Base-by-base conservation (phyloP, 2,113 vertebrate species). In the Myrmophylax atrothorax region DNA sequence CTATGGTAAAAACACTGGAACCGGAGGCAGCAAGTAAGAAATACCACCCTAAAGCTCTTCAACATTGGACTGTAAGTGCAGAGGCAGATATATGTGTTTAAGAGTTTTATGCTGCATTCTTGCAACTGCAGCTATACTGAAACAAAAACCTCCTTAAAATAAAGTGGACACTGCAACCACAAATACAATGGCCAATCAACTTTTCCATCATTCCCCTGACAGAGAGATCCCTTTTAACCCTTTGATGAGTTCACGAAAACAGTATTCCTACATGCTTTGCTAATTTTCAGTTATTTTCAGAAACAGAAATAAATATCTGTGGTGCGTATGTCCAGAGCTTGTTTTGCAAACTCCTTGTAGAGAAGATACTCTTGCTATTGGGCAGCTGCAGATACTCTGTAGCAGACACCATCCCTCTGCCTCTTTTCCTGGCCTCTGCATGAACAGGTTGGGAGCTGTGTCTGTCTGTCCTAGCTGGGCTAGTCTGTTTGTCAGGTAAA, bases 401-500 rank as follows among this genome's bases (percentile, higher is more conserved):
- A 33, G 31, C 37, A 74, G 10, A 33, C 69, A 35, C 40, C 0
- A 1, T 29, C 22, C 59, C 35, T 86, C 62, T 67, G 24, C 56
- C 29, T 53, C 56, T 25, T 78, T 50, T 10, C 2, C 20, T 31
- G 44, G 16, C 3, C 6, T 42, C 42, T 12, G 38, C 37, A 24
- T 0, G 0, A 53, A 31, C 0, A 1, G 3, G 9, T 14, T 2
- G 1, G 50, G 59, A 67, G 18, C 8, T 38, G 16, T 6, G 22
- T 55, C 22, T 2, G 0, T 85, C 53, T 10, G 22, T 59, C 69
- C 26, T 55, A 66, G 42, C 12, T 1, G 1, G 33, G 24, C 53
- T 31, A 8, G 26, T 44, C 49, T 79, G 17, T 72, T 56, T 68
- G 31, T 29, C 59, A 38, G 38, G 55, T 35, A 52, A 10, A n/a